These are phyloP conservation scores for Autographa pulchrina DNA, from an alignment of 2,888 invertebrate species.

Conservation along the genomic window DNA sequence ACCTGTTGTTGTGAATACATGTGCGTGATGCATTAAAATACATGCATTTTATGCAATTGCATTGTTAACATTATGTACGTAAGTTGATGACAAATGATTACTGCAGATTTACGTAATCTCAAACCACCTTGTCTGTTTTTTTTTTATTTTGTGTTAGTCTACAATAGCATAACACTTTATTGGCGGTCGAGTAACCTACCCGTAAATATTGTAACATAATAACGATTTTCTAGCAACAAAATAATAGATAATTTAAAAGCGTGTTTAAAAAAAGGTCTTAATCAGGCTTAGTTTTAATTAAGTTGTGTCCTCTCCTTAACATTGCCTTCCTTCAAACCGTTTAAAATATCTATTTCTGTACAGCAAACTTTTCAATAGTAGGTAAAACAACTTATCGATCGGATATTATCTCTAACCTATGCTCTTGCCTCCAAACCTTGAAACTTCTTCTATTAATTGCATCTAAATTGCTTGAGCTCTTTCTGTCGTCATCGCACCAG, in stretches of 20 bases:
- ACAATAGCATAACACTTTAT: too few relatives aligned
- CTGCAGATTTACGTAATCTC: neutral
- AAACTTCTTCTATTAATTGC: neutral
- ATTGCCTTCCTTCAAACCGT: too few relatives aligned
- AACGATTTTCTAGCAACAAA: too few relatives aligned
- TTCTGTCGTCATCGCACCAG: neutral
- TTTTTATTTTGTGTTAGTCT: neutral
- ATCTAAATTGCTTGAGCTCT: neutral
- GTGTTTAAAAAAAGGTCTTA: too few relatives aligned
- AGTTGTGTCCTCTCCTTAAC: too few relatives aligned
- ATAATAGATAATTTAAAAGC: too few relatives aligned
- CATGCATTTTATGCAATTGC: neutral
- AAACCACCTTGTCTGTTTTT: neutral
- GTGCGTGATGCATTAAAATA: neutral
- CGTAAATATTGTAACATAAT: too few relatives aligned
- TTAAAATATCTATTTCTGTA: too few relatives aligned
- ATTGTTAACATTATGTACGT: neutral
- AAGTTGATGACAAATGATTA: neutral
- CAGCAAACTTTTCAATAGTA: too few relatives aligned
- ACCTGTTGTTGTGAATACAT: too few relatives aligned
- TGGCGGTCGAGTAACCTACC: too few relatives aligned
- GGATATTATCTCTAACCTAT: neutral
- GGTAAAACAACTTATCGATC: neutral
- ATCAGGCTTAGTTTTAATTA: too few relatives aligned
- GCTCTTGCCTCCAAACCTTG: neutral